Evolutionary conservation across 2,113 vertebrate species (phyloP).

Genomic region (Tetrao urogallus): DNA sequence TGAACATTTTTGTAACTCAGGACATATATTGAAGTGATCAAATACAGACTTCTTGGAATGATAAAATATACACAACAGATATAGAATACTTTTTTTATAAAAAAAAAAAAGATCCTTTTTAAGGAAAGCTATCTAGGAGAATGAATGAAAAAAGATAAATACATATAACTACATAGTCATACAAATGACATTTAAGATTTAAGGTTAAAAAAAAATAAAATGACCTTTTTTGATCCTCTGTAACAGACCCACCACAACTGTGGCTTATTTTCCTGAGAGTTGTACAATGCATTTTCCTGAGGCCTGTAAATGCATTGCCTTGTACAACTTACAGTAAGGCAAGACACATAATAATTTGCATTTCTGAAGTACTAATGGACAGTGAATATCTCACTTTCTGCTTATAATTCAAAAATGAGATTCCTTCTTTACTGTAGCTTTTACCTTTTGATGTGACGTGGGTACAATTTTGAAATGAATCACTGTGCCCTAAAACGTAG

Average conservation of each 20-base stretch:
- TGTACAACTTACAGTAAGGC: background rate
- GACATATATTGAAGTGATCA: background rate
- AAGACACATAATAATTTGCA: background rate
- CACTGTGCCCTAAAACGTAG: background rate
- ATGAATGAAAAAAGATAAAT: background rate
- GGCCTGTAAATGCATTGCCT: background rate
- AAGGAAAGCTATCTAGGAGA: background rate
- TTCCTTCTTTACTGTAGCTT: background rate
- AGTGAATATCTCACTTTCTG: background rate
- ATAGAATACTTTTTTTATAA: background rate
- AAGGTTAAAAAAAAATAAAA: background rate
- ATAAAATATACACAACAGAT: background rate
- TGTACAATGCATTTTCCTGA: background rate
- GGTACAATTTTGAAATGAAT: background rate
- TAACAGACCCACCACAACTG: background rate
- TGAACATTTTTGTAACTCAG: background rate
- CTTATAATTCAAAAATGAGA: background rate
- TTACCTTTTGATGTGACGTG: background rate
- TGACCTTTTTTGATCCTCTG: background rate
- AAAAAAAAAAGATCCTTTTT: background rate
- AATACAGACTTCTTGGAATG: background rate
- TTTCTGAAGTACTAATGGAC: background rate
- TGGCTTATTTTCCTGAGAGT: background rate
- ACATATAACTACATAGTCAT: accelerated
- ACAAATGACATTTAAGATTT: background rate